Evolutionary conservation across 2,797 vertebrate species (phyloP), one percentile per base, ranked within the genome.

Genomic region (Pangasius sanitwongsei): DNA sequence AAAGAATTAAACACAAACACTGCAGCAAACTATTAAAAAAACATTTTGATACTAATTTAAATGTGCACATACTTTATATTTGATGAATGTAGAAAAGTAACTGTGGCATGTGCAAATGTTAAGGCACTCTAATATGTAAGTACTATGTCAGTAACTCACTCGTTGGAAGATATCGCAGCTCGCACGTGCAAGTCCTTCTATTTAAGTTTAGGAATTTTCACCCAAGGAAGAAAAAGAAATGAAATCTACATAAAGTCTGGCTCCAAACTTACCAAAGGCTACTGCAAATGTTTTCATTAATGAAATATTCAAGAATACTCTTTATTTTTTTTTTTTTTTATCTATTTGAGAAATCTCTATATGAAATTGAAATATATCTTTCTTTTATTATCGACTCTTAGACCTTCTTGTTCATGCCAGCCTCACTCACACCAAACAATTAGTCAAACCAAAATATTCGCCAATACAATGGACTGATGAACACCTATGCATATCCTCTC

Each of bases 401-500:
- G 16, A 55, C 50, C 48, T 55, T 80, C n/a, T 7, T 80, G 50
- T 57, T 31, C 16, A 55, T 9, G 77, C 50, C 53, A 61, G 55
- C 55, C 9, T 57, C 55, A 37, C 78, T 41, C 50, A 55, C n/a
- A 25, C 31, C 11, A n/a, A 12, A n/a, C 48, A 72, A 41, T 57
- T 59, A 87, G 77, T 70, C 50, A 41, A 82, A 37, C 34, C 37
- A 16, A 53, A 75, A 83, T 57, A 81, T 57, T 81, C 11, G 7
- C 3, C 53, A 48, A 48, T 25, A 63, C 55, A 88, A 74, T 12
- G 65, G 80, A 37, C 41, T 34, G 0, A 72, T 59, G 53, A 87
- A 72, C 78, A 83, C 87, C 50, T 48, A 70, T 41, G 67, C 59
- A 53, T 74, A 50, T 53, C 59, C 31, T 67, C 31, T 85, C 31